Evolutionary conservation across 2,113 vertebrate genomes (phyloP).

Genomic region (Hemicordylus capensis): DNA sequence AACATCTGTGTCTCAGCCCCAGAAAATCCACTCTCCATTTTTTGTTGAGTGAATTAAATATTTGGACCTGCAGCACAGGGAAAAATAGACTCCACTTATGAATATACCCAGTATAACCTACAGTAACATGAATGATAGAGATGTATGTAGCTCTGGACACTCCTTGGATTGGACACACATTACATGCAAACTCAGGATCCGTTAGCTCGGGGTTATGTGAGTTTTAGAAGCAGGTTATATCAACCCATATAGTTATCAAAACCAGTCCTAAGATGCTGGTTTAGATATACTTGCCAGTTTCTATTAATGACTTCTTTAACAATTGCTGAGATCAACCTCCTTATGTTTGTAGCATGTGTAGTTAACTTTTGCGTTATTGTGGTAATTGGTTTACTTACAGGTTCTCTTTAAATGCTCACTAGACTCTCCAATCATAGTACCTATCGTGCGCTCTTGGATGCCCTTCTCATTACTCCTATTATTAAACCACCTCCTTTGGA

Average conservation of each 20-base stretch:
- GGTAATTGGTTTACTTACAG: not conserved
- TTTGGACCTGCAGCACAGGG: not conserved
- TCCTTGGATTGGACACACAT: not conserved
- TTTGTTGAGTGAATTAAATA: not conserved
- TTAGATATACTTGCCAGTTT: not conserved
- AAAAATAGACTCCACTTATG: not conserved
- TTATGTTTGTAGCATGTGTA: not conserved
- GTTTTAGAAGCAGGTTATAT: not conserved
- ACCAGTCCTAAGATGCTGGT: not conserved
- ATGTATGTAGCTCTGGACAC: constrained; percentile 1
- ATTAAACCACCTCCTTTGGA: constrained; percentile 60
- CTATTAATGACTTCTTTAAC: not conserved
- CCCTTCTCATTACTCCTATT: constrained; percentile 79
- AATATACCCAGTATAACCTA: accelerated
- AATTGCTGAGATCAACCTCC: not conserved
- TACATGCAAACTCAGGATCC: not conserved
- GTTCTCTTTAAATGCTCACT: constrained; percentile 57
- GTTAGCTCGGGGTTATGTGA: not conserved
- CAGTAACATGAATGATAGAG: constrained; percentile 2
- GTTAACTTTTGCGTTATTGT: not conserved
- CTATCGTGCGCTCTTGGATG: constrained; percentile 74
- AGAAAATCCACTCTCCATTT: not conserved
- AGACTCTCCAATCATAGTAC: constrained; percentile 68
- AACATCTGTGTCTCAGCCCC: not conserved
- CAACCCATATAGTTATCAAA: not conserved